Conservation (phyloP, 1,140 invertebrate genomes). For the Sarcophaga bullata region DNA sequence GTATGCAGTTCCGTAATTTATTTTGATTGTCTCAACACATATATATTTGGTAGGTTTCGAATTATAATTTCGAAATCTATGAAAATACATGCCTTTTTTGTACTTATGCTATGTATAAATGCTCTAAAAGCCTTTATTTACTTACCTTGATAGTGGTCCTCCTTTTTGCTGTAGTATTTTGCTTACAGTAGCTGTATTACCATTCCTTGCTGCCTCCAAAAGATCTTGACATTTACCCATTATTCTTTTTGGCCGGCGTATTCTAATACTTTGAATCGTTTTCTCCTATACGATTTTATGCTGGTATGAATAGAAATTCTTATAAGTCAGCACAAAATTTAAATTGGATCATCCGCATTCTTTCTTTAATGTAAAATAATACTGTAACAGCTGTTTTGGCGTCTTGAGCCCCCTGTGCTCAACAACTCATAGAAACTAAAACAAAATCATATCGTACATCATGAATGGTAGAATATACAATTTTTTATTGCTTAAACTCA, state of each 20-base stretch:
- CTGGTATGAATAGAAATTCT: not conserved
- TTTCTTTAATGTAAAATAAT: not conserved
- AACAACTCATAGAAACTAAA: not conserved
- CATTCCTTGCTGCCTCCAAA: conserved; percentile 91
- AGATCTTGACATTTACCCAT: conserved; percentile 83
- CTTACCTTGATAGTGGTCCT: conserved; percentile 91
- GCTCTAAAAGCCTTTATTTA: conserved; percentile 10
- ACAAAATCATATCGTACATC: not conserved
- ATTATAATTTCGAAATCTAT: too few species aligned
- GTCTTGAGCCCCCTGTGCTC: not conserved
- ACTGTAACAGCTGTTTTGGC: conserved; percentile 4
- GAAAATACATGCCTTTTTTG: too few species aligned
- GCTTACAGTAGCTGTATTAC: conserved; percentile 87
- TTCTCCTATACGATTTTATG: not conserved
- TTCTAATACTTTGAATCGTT: not conserved
- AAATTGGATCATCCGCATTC: conserved; percentile 35
- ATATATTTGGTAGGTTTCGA: too few species aligned
- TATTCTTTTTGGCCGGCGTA: not conserved
- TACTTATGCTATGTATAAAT: too few species aligned
- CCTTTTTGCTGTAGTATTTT: conserved; percentile 91
- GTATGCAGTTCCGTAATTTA: too few species aligned
- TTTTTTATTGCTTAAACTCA: conserved; percentile 24
- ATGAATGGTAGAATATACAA: not conserved
- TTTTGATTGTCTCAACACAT: too few species aligned
- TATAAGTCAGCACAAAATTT: conserved; percentile 2